These are phyloP conservation scores for Lathamus discolor DNA, from an alignment of 2,113 vertebrate species.

Conservation along the genomic window DNA sequence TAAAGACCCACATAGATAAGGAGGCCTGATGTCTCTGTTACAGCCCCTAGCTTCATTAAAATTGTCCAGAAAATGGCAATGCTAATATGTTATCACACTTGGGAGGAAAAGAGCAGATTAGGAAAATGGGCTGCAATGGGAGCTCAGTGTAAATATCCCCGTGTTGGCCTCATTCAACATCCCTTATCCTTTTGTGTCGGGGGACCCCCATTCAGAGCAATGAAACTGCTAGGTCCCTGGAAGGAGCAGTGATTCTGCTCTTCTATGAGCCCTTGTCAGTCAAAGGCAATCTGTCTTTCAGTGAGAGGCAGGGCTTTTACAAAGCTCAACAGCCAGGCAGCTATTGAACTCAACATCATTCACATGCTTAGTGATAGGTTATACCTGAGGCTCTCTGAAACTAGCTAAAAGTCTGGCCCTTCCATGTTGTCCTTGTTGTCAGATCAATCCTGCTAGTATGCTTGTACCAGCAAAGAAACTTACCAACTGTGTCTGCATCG, in stretches of 20 bases:
- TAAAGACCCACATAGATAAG: constrained; percentile 10
- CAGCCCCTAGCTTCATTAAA: neutral
- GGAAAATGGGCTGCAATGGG: neutral
- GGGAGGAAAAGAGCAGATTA: neutral
- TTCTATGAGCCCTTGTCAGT: neutral
- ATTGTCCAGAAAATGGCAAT: neutral
- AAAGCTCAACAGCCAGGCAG: neutral
- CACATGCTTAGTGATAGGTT: neutral
- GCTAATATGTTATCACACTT: neutral
- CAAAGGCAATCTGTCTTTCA: neutral
- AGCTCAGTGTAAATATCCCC: neutral
- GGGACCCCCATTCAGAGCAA: neutral
- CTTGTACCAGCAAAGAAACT: neutral
- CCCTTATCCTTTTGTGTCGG: neutral
- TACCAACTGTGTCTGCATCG: neutral
- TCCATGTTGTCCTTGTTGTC: neutral
- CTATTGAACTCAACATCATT: neutral
- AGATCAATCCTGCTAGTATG: neutral
- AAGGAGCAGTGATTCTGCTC: neutral
- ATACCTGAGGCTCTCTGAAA: neutral
- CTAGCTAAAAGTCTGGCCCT: neutral
- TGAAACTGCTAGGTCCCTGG: neutral
- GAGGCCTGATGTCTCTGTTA: neutral
- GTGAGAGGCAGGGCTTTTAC: neutral
- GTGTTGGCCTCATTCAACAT: neutral